phyloP scores from a whole-genome alignment of 2,888 invertebrate species.

The Cantharis lateralis region DNA sequence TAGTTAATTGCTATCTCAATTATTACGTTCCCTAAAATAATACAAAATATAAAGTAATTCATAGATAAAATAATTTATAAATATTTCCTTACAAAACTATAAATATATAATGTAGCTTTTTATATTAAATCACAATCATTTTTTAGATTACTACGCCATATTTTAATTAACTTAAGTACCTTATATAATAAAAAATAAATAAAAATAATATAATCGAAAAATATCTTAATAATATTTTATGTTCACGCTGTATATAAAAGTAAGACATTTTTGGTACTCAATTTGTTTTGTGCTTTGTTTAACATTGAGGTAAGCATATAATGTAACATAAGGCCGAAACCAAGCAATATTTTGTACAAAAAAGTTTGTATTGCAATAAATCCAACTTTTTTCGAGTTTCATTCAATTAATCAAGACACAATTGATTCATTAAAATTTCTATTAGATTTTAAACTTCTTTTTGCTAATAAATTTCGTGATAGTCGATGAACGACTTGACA shows the following conservation, averaged over 20 bases:
- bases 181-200: conserved; percentile 1
- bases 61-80: conserved; percentile 23
- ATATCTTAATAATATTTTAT: background rate
- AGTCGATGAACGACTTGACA: conserved; percentile 6
- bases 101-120: conserved; percentile 5
- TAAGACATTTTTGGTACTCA: background rate
- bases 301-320: background rate
- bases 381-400: background rate
- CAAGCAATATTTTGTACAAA: background rate
- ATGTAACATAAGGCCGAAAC: background rate
- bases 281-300: background rate
- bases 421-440: background rate
- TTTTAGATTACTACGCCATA: conserved; percentile 7
- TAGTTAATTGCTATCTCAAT: conserved; percentile 1
- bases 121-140: conserved; percentile 23
- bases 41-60: conserved; percentile 11
- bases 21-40: background rate
- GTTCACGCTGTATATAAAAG: background rate
- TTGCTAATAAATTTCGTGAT: conserved; percentile 19
- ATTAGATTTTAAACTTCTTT: background rate
- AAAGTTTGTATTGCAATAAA: background rate
- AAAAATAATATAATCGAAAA: background rate
- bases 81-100: conserved; percentile 23
- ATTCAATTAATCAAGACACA: background rate
- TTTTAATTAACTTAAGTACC: conserved; percentile 16